Evolutionary conservation across 2,797 vertebrate genomes (phyloP), one percentile per base, ranked within the genome.

Genomic region (Sebastolobus alascanus): DNA sequence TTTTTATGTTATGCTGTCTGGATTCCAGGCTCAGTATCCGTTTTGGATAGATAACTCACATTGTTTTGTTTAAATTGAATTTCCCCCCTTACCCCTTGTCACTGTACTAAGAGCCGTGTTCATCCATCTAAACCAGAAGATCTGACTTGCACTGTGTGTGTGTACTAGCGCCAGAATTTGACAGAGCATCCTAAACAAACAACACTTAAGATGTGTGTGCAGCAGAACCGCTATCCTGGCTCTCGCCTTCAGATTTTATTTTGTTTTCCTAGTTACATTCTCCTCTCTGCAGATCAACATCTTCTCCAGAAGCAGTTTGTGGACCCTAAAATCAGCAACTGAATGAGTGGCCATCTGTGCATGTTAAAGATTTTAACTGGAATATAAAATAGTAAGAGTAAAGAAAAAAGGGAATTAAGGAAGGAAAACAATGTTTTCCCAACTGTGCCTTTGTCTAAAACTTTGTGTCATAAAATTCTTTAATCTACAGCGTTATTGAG

Each of bases 341-440:
- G 60, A 56, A 77, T 80, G 38, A 4, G 64, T 27, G 25, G 29
- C 79, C 75, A 85, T 89, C 80, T 87, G 85, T 81, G 82, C 80
- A 38, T 63, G 55, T 18, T 56, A 72, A 10, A 6, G 27, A 68
- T 61, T 77, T 68, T 27, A 35, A 79, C 46, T 27, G 46, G 10
- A 22, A 85, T 80, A 77, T 65, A 33, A 75, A 70, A 70, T 16
- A 58, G 11, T 18, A 16, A 29, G 27, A 61, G 22, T 37, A 20
- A 37, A 35, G 43, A 59, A 54, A 54, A 35, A 22, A 31, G 16
- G 14, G 9, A 35, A 12, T 11, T 14, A 12, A 25, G 3, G 0
- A 68, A 58, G 5, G 16, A 33, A 65, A 58, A 52, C 27, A 18
- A 16, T 2, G 5, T 65, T 79, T 70, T 56, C 50, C 35, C 37